A percentile compares a stretch with the other conserved stretches of the same genome.
These are phyloP conservation scores for Cremastinae sp. DNA, from an alignment of 2,888 invertebrate genomes.

Conservation along the genomic window DNA sequence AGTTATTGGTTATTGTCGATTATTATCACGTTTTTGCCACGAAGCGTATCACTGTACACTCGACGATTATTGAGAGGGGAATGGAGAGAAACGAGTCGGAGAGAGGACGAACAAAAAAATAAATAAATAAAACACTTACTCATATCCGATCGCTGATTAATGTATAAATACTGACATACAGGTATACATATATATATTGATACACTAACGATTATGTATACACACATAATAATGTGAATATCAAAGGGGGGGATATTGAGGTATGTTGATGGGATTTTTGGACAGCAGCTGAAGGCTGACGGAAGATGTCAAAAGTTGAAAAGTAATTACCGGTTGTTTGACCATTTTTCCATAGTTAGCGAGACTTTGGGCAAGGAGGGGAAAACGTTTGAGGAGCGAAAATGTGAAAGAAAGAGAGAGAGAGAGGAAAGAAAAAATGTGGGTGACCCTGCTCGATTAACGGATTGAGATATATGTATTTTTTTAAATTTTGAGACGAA, in stretches of 20 bases:
- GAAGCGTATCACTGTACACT: conserved; percentile 66
- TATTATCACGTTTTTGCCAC: conserved; percentile 63
- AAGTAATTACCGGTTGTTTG: conserved; percentile 63
- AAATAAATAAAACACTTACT: conserved; percentile 61
- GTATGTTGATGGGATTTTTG: conserved; percentile 66
- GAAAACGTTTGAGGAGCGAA: conserved; percentile 49
- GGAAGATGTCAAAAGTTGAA: conserved; percentile 61
- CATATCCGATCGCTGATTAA: conserved; percentile 71
- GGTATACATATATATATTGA: conserved; percentile 59
- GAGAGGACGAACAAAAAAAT: conserved; percentile 30
- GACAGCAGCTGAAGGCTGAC: conserved; percentile 61
- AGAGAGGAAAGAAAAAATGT: conserved; percentile 3
- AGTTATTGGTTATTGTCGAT: conserved; percentile 60
- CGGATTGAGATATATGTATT: conserved; percentile 79
- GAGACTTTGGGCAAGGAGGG: conserved; percentile 65
- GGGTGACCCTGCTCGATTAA: conserved; percentile 37
- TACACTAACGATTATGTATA: conserved; percentile 50
- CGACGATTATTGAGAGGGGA: conserved; percentile 44
- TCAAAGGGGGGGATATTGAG: conserved; percentile 63
- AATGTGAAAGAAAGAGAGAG: conserved; percentile 36
- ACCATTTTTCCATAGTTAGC: conserved; percentile 74
- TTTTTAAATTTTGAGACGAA: conserved; percentile 79
- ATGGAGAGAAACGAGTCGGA: background rate
- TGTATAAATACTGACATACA: conserved; percentile 63
- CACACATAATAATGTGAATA: conserved; percentile 57